These are phyloP conservation scores for Chaetorhynchus papuensis DNA, from an alignment of 2,113 vertebrate genomes.

Conservation along the genomic window DNA sequence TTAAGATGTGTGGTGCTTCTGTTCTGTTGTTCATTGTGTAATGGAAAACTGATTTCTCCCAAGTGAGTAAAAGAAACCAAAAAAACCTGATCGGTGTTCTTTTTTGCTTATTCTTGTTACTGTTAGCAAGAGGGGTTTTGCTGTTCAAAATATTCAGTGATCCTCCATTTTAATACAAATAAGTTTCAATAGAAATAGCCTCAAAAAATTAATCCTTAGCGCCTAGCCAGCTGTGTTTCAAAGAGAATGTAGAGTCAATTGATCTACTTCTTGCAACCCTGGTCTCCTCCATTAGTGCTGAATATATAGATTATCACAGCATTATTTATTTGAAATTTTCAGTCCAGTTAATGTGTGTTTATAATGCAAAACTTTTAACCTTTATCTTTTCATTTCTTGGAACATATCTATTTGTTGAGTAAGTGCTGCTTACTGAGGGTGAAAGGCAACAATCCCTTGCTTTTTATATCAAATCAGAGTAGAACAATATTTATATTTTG, in stretches of 20 bases:
- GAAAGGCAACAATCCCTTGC: conserved; percentile 7
- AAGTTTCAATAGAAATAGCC: background rate
- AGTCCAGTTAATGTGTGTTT: background rate
- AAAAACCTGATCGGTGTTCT: background rate
- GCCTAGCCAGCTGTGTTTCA: background rate
- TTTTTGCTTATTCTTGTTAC: background rate
- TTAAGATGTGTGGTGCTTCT: background rate
- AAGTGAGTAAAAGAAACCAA: background rate
- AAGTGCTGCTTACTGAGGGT: background rate
- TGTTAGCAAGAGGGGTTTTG: background rate
- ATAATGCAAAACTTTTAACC: background rate
- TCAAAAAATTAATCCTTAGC: background rate
- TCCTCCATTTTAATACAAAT: background rate
- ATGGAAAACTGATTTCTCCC: conserved; percentile 25
- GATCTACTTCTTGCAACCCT: background rate
- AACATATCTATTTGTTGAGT: background rate
- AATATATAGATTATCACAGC: background rate
- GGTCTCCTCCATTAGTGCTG: background rate
- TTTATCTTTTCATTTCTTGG: background rate
- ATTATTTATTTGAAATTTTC: background rate
- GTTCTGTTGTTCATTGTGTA: background rate
- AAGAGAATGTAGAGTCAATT: background rate
- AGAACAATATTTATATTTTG: conserved; percentile 47
- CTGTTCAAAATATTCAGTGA: background rate
- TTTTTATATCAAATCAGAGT: conserved; percentile 32